These are phyloP conservation scores for Trachelus stipa DNA, from an alignment of 2,888 invertebrate genomes.

Conservation along the genomic window DNA sequence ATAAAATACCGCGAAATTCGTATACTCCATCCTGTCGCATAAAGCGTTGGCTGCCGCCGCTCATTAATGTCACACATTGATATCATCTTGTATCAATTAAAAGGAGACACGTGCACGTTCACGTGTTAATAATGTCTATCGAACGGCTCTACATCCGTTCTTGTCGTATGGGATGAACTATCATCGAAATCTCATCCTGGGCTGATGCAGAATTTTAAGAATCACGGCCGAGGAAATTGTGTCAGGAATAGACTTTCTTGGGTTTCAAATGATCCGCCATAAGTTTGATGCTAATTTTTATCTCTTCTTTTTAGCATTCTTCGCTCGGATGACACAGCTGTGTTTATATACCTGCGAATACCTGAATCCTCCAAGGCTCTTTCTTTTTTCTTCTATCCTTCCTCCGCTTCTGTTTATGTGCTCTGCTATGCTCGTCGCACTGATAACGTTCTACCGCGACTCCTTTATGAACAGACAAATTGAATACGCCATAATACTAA, in stretches of 20 bases:
- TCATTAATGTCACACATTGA: conserved; percentile 35
- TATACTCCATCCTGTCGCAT: not conserved
- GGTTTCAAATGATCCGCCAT: not conserved
- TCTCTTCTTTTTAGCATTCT: not conserved
- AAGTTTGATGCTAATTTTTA: not conserved
- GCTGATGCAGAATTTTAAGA: conserved; percentile 31
- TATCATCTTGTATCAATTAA: conserved; percentile 15
- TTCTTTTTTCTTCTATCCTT: not conserved
- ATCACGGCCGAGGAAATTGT: conserved; percentile 18
- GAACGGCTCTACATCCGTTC: not conserved
- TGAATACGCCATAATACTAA: not conserved
- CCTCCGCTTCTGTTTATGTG: not conserved
- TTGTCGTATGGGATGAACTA: not conserved
- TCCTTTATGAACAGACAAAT: not conserved
- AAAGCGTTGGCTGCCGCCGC: conserved; percentile 26
- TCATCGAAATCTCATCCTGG: conserved; percentile 15
- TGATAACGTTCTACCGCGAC: not conserved
- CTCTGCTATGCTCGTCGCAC: not conserved
- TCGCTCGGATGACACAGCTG: not conserved
- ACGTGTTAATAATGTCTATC: not conserved
- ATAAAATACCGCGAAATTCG: not conserved
- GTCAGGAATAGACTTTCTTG: not conserved
- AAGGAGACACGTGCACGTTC: not conserved
- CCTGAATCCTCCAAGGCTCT: not conserved
- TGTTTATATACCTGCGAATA: not conserved